phyloP scores from a whole-genome alignment of 2,888 invertebrate genomes.

The Morinoia aosen region DNA sequence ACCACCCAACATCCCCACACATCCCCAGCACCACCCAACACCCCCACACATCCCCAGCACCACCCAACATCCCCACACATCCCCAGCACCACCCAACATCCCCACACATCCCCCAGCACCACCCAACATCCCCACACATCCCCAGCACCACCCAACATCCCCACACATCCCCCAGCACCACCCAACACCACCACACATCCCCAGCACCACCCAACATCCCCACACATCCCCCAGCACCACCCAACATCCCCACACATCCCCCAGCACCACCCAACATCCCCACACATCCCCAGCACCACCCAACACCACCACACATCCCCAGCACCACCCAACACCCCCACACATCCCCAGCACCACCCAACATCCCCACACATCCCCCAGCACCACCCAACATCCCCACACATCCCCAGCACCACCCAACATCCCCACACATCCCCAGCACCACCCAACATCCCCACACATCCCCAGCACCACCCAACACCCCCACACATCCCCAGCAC shows the following conservation, averaged over 20 bases:
- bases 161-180: background rate
- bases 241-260: background rate
- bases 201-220: background rate
- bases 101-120: background rate
- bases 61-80: background rate
- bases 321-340: too few relatives aligned
- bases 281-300: too few relatives aligned
- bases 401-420: background rate
- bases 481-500: background rate
- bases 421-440: background rate
- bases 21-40: background rate
- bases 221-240: background rate
- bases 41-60: background rate
- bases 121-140: background rate
- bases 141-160: background rate
- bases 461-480: background rate
- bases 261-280: too few relatives aligned
- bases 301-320: too few relatives aligned
- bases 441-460: too few relatives aligned
- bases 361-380: background rate
- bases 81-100: background rate
- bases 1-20: background rate
- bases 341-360: background rate
- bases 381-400: background rate
- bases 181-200: background rate